A percentile compares a stretch with the other conserved stretches of the same genome.
Evolutionary conservation across 2,888 invertebrate species (phyloP).

Genomic region (Chloroclysta siterata): DNA sequence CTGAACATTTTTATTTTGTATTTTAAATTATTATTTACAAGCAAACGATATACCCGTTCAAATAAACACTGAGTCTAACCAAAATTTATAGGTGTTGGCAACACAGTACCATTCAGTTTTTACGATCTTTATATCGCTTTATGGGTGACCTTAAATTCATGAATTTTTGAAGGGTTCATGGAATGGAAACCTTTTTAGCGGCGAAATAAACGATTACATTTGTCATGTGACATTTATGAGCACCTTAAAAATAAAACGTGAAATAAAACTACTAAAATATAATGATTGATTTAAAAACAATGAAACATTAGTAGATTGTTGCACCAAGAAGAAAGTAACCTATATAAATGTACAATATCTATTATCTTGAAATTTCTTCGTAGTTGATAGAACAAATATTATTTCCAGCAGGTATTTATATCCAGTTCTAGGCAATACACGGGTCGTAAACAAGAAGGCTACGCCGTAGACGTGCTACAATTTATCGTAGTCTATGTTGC

Average conservation of each 20-base stretch:
- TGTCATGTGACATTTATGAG: not conserved
- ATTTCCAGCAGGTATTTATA: constrained; percentile 9
- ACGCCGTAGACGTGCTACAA: constrained; percentile 56
- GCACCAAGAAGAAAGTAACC: too few relatives aligned
- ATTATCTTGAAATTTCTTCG: too few relatives aligned
- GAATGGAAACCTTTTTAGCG: constrained; percentile 12
- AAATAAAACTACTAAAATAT: not conserved
- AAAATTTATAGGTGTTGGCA: constrained; percentile 15
- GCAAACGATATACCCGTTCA: too few relatives aligned
- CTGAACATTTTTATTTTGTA: not conserved
- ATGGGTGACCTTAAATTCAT: constrained; percentile 35
- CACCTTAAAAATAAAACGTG: not conserved
- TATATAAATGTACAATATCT: too few relatives aligned
- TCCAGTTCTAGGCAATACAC: constrained; percentile 32
- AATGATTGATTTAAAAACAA: constrained; percentile 3
- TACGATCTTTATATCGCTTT: constrained; percentile 33
- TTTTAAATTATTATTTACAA: too few relatives aligned
- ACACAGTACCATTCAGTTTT: constrained; percentile 20
- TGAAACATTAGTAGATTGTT: constrained; percentile 7
- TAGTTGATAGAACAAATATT: too few relatives aligned
- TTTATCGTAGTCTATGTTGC: constrained; percentile 52
- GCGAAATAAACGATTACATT: constrained; percentile 3
- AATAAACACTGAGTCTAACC: not conserved
- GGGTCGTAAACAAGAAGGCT: constrained; percentile 53
- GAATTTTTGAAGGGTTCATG: constrained; percentile 29